Evolutionary conservation across 2,797 vertebrate species (phyloP).

Genomic region (Takifugu rubripes): DNA sequence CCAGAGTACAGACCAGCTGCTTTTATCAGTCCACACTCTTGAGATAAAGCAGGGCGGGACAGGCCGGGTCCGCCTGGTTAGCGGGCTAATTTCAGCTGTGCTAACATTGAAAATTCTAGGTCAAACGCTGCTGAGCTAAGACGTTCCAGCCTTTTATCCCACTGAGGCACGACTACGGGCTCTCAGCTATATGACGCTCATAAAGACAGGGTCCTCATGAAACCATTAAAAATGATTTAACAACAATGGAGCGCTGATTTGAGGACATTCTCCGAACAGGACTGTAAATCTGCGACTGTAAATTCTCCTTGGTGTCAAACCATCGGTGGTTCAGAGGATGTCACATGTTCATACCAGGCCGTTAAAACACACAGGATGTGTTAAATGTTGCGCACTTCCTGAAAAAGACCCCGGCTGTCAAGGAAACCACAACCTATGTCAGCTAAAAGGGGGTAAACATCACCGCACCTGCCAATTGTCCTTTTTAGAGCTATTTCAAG

Average conservation of each 20-base stretch:
- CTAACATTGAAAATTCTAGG: background rate
- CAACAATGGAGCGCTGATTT: background rate
- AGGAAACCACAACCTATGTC: conserved; percentile 39
- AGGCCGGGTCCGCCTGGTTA: too few relatives aligned
- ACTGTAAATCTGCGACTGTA: conserved; percentile 11
- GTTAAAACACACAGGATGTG: conserved; percentile 24
- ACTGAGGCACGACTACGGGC: background rate
- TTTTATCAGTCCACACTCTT: background rate
- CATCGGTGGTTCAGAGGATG: conserved; percentile 5
- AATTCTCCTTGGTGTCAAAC: background rate
- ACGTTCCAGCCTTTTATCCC: too few relatives aligned
- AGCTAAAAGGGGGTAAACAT: conserved; percentile 31
- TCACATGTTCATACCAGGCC: conserved; percentile 7
- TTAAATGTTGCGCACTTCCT: conserved; percentile 62
- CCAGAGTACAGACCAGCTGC: too few relatives aligned
- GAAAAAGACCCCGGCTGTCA: conserved; percentile 25
- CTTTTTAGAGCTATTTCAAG: conserved; percentile 7
- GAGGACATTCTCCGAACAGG: conserved; percentile 3
- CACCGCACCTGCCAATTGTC: conserved; percentile 9
- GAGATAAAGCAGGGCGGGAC: too few relatives aligned
- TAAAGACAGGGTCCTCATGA: conserved; percentile 7
- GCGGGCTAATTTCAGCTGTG: background rate
- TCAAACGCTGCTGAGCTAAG: too few relatives aligned
- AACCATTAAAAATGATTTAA: conserved; percentile 31
- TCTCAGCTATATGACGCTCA: conserved; percentile 8